Base-by-base conservation (phyloP, 2,888 invertebrate species). In the Timandra comae region DNA sequence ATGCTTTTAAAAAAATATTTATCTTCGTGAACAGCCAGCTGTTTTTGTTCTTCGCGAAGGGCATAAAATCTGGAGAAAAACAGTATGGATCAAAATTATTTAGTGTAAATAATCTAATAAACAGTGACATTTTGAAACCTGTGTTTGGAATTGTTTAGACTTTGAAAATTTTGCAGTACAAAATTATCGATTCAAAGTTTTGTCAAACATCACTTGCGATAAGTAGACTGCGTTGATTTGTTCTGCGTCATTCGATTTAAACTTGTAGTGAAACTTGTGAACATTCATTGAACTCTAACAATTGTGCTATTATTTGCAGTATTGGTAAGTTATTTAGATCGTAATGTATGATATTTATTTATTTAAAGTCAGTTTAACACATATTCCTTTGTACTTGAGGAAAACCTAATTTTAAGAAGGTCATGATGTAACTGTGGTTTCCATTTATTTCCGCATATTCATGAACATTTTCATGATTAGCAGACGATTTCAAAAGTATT, bases 61-160 rank as follows among this genome's bases (percentile, higher is more conserved):
- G 66, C 72, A 73, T 67, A 58, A 64, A 73, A 71, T 70, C 70
- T 56, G 50, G 62, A 66, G 63, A 53, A 73, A 72, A 69, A 75
- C 67, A 70, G 52, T 64, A 72, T 73, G 76, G 68, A 69, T 79
- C 82, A 74, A 84, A 84, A 84, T 84, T 84, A 65, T 72, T 65
- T 57, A 75, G 82, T 82, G 81, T 70, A 59, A 65, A 64, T 69
- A 61, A 54, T 60, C 61, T 53, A 53, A 41, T 49, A 55, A 59
- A 55, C 55, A 52, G 68, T 77, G 74, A 67, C 63, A 66, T 69
- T 74, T 72, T 57, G 63, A 69, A 63, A 57, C 64, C 60, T 62
- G 48, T 59, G 58, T 56, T 67, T 66, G 63, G 49, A 56, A 59
- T 61, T 52, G 27, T 47, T 60, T 46, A 45, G 50, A 63, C 58